Evolutionary conservation across 2,797 vertebrate species (phyloP).

Genomic region (Acipenser transmontanus): DNA sequence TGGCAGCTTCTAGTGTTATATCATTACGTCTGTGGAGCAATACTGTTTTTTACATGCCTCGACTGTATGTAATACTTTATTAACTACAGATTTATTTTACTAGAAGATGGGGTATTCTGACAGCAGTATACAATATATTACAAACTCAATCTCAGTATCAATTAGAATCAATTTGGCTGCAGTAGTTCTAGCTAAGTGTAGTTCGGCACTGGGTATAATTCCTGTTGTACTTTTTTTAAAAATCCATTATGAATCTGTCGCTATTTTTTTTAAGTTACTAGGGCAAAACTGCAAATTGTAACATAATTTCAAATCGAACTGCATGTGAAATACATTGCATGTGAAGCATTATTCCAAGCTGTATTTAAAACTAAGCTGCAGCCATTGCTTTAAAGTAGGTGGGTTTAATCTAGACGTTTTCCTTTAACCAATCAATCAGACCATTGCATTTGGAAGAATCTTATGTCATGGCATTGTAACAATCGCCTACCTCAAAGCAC

Average conservation of each 20-base stretch:
- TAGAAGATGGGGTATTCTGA: conserved; percentile 12
- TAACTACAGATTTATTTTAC: conserved; percentile 12
- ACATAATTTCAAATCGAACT: background rate
- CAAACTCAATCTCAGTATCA: conserved; percentile 12
- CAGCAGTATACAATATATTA: background rate
- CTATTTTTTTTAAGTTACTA: background rate
- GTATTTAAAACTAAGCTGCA: too few species aligned
- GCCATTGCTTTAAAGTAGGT: too few species aligned
- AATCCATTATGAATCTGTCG: background rate
- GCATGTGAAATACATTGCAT: background rate
- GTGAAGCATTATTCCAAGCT: too few species aligned
- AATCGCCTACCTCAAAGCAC: too few species aligned
- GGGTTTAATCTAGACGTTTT: too few species aligned
- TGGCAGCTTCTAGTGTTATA: conserved; percentile 1
- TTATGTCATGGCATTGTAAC: too few species aligned
- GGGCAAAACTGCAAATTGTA: background rate
- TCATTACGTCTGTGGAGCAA: conserved; percentile 2
- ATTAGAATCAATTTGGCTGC: conserved; percentile 2
- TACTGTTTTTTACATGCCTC: background rate
- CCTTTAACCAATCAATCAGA: too few species aligned
- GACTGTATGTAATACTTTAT: background rate
- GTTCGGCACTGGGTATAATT: too few species aligned
- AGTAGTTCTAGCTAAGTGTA: background rate
- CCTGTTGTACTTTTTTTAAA: too few species aligned
- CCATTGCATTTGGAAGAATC: too few species aligned